Base-by-base conservation (phyloP, 2,888 invertebrate genomes). In the Zootermopsis nevadensis region DNA sequence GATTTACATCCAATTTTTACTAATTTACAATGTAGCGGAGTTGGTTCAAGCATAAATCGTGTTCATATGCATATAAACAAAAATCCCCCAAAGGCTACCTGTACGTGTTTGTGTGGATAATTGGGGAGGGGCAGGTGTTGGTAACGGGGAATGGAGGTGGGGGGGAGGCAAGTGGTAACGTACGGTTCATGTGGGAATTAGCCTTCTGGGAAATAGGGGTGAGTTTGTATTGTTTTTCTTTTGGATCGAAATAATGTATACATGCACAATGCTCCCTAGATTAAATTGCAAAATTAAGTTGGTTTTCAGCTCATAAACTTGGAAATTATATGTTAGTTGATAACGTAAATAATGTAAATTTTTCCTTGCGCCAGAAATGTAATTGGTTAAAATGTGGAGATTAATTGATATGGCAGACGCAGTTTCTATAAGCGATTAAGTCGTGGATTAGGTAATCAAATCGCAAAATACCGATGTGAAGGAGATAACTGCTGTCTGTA, bases 1-100 rank as follows among this genome's bases (percentile, higher is more conserved):
- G 84, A 84, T 84, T 84, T 83, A 84, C 82, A 84, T 83, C 81
- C 84, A 83, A 84, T 84, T 83, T 84, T 84, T 84, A 80, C 77
- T 83, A 83, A 84, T 84, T 84, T 84, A 82, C 77, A 83, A 77
- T 69, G 80, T 38, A 77, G 77, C 55, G 27, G 76, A 33, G 76
- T 31, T 42, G 80, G 80, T 80, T 38, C 82, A 67, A 69, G 77
- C 77, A 82, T 77, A 82, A 84, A 84, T 80, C 74, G 74, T 80
- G 77, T 74, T 81, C 81, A 81, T 83, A 74, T 81, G 81, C 67
- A 77, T 82, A 82, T 82, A 84, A 84, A 84, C 76, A 82, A 77
- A 77, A 77, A 77, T 77, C 67, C 77, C 66, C 27, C 82, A 42
- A 60, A 77, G 60, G 77, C 82, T 77, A 66, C 67, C 67, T 42